Evolutionary conservation across 2,797 vertebrate genomes (phyloP).

Genomic region (Ispidina lecontei): DNA sequence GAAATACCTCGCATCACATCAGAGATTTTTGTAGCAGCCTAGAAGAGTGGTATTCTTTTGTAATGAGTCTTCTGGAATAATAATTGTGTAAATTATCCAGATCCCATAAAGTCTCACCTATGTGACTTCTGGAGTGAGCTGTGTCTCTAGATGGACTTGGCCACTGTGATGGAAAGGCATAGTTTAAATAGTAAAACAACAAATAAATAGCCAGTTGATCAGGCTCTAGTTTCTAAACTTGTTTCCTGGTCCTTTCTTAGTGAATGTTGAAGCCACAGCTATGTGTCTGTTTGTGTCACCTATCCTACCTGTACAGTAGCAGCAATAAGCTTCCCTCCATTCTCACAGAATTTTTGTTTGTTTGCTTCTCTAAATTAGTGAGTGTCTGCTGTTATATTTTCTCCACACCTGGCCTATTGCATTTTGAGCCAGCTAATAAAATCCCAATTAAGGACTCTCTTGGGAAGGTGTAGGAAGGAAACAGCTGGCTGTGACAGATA

Average conservation of each 20-base stretch:
- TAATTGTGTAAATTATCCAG: neutral
- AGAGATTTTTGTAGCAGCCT: neutral
- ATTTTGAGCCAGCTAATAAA: slow-evolving; percentile 39
- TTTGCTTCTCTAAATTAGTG: neutral
- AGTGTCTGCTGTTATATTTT: neutral
- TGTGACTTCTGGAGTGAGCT: neutral
- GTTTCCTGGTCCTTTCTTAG: neutral
- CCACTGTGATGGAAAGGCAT: neutral
- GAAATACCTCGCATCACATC: neutral
- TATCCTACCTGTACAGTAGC: neutral
- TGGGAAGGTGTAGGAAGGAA: neutral
- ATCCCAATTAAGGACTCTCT: neutral
- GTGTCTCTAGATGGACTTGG: neutral
- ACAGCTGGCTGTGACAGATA: slow-evolving; percentile 32
- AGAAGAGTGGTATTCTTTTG: neutral
- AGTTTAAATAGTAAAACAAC: neutral
- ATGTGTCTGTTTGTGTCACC: neutral
- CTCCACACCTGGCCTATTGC: slow-evolving; percentile 20
- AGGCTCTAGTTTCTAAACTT: neutral
- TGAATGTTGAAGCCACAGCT: neutral
- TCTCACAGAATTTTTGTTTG: neutral
- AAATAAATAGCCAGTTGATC: neutral
- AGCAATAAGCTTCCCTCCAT: neutral
- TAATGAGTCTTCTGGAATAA: neutral
- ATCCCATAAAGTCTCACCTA: neutral